These are phyloP conservation scores for Otis tarda DNA, from an alignment of 2,113 vertebrate species.

Conservation along the genomic window DNA sequence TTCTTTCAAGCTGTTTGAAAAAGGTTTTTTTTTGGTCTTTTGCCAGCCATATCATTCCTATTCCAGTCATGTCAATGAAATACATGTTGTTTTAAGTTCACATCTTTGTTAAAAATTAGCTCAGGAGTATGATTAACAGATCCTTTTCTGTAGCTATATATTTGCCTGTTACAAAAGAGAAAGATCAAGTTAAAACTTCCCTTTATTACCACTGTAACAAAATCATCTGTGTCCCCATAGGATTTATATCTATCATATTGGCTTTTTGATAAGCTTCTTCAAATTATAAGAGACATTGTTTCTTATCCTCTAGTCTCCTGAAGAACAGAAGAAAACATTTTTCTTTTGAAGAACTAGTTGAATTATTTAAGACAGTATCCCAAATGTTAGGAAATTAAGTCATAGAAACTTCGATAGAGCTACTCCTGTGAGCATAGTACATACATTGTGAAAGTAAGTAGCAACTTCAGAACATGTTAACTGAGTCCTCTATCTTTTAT, in stretches of 20 bases:
- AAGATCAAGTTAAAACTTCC: background rate
- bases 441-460: background rate
- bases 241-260: background rate
- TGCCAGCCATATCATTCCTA: background rate
- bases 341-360: background rate
- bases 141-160: background rate
- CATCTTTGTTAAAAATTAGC: background rate
- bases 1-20: background rate
- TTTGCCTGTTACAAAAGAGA: background rate
- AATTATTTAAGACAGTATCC: background rate
- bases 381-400: background rate
- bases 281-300: background rate
- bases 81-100: background rate
- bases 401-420: background rate
- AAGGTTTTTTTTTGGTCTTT: background rate
- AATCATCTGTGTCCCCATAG: background rate
- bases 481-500: background rate
- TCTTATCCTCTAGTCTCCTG: background rate
- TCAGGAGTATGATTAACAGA: background rate
- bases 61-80: background rate
- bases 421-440: background rate
- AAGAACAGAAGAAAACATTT: background rate
- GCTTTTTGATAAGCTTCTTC: background rate
- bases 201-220: background rate
- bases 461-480: background rate